Evolutionary conservation across 1,140 invertebrate genomes (phyloP).

Genomic region (Bicyclus anynana): DNA sequence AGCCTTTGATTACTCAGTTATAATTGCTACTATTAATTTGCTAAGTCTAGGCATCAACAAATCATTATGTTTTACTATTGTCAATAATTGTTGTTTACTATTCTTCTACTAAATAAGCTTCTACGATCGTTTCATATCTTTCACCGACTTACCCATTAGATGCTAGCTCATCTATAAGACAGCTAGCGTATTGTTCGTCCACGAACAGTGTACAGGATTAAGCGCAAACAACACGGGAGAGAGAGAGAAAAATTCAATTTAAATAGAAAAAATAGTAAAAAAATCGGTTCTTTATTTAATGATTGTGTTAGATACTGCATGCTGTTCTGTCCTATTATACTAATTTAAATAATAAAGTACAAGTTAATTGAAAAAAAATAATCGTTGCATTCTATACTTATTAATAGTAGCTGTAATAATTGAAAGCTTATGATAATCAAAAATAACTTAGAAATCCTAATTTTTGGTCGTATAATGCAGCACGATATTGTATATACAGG

Average conservation of each 20-base stretch:
- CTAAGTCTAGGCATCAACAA: constrained; percentile 20
- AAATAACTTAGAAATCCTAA: background rate
- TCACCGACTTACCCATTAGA: constrained; percentile 85
- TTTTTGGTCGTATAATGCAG: background rate
- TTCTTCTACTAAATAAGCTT: constrained; percentile 37
- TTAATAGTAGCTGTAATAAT: background rate
- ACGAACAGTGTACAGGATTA: constrained; percentile 75
- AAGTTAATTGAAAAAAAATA: too few relatives aligned
- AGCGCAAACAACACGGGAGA: constrained; percentile 79
- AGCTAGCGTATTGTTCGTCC: constrained; percentile 81
- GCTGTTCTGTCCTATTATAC: constrained; percentile 47
- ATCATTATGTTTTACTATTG: too few relatives aligned
- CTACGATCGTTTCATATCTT: constrained; percentile 33
- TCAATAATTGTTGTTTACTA: too few relatives aligned
- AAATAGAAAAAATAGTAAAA: constrained; percentile 46
- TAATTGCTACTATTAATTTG: background rate
- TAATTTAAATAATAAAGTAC: background rate
- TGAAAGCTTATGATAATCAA: background rate
- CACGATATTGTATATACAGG: background rate
- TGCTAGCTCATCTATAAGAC: constrained; percentile 91
- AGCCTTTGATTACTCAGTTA: background rate
- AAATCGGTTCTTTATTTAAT: constrained; percentile 25
- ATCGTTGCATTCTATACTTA: background rate
- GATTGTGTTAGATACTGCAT: constrained; percentile 52
- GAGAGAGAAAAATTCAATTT: constrained; percentile 76